Evolutionary conservation across 1,140 invertebrate genomes (phyloP), one percentile per base, ranked within the genome.

Genomic region (Drosophila nikananu): DNA sequence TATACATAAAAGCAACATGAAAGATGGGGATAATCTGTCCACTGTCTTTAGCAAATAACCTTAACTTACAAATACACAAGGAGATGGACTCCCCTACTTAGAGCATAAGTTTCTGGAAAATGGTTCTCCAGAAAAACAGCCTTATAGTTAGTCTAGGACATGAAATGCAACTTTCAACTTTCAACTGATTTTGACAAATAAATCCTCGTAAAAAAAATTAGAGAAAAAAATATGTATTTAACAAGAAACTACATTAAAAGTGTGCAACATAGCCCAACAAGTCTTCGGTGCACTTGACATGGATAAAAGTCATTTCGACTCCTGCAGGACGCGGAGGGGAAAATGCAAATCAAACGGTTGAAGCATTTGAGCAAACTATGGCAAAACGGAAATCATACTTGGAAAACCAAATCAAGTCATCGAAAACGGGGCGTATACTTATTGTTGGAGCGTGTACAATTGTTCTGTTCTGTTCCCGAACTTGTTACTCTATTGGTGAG

Each of bases 341-440:
- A 44, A 57, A 64, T 74, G 81, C 75, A 81, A 89, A 79, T 44
- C 23, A 86, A 86, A 72, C 39, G 21, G 19, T 66, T 46, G 63
- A 83, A 89, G 80, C 84, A 59, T 51, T 87, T 66, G 68, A 89
- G 83, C 83, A 87, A 89, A 87, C 60, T 60, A 80, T 71, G 54
- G 65, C 39, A 44, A 44, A 74, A 67, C 30, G 52, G n/a, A 48
- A 75, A 66, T 66, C 32, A 65, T 72, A 81, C 32, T 55, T 37
- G 9, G 21, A 73, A 81, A 64, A 57, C 46, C 35, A 66, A 68
- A 77, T 68, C 6, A 30, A 57, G 54, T 66, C 19, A 58, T 70
- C 49, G 54, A 61, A 62, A 78, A 73, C 63, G 23, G 61, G 70
- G 66, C 71, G 78, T 90, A 89, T 89, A 90, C 86, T 81, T 89